Evolutionary conservation across 2,888 invertebrate genomes (phyloP), one percentile per base, ranked within the genome.

Genomic region (Malthinus flaveolus): DNA sequence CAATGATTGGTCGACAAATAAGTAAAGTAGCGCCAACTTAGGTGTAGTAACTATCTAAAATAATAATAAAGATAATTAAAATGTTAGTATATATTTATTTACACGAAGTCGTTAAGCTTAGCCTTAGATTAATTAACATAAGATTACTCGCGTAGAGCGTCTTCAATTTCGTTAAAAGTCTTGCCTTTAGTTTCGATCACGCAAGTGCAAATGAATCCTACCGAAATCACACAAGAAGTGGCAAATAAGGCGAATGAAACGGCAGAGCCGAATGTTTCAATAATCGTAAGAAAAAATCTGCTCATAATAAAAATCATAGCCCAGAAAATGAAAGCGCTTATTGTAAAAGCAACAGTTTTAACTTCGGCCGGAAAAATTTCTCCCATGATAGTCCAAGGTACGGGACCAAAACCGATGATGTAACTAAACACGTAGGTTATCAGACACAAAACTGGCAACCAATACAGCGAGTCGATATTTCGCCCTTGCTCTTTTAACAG

Each of bases 181-280:
- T 91, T 89, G 15, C 94, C 94, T 78, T 91, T 94, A 0, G 95
- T 95, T 80, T 95, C 95, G 4, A 94, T 94, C n/a, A 95, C 84
- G 49, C 93, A 84, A 37, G 89, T 71, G 66, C 88, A 82, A 0
- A 88, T 86, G 78, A 93, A 95, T 73, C 90, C 81, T 74, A 88
- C 87, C 0, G 86, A 80, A 1, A 82, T 12, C 0, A 82, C 67
- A 65, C 86, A 87, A 68, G 81, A 84, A 0, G 73, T 76, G 6
- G 84, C 85, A 73, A 90, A 91, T 32, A 89, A 76, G 84, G 89
- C 89, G 79, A 90, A 91, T 0, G 87, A 86, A 0, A 80, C 81
- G 66, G 84, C 83, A 67, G 82, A 81, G 2, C 89, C 89, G 8
- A 88, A 74, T 0, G 79, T 77, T 0, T 62, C 60, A 0, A 82